Conservation (phyloP, 2,888 invertebrate genomes). For the Xestia xanthographa region DNA sequence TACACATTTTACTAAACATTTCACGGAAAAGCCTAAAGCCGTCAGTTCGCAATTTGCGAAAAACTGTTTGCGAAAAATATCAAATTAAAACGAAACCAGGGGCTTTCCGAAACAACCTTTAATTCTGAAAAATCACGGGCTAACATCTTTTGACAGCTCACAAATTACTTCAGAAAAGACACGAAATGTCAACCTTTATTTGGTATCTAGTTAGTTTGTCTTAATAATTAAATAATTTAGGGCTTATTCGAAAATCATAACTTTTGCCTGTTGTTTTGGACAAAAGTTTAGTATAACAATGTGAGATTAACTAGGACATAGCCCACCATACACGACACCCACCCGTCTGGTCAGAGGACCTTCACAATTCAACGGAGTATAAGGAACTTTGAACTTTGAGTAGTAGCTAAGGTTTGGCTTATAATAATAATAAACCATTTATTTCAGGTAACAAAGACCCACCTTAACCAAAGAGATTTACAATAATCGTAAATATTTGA, state of each 20-base stretch:
- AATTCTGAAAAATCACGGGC: constrained; percentile 56
- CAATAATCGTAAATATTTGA: too few species aligned
- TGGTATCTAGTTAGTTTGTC: constrained; percentile 15
- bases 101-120: constrained; percentile 35
- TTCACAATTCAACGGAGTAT: too few species aligned
- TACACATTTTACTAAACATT: constrained; percentile 8
- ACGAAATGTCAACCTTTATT: constrained; percentile 40
- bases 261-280: background rate
- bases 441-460: too few species aligned
- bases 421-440: too few species aligned
- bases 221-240: background rate
- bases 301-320: background rate
- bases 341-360: too few species aligned
- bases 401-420: too few species aligned
- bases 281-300: background rate
- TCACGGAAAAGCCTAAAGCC: constrained; percentile 13
- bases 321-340: too few species aligned
- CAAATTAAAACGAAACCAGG: constrained; percentile 50
- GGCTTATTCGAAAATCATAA: background rate
- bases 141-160: constrained; percentile 46
- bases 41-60: constrained; percentile 27
- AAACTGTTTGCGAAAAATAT: constrained; percentile 42
- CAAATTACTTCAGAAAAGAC: constrained; percentile 47
- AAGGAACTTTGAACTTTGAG: too few species aligned
- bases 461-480: too few species aligned